These are phyloP conservation scores for Loxodonta africana DNA, from an alignment of 2,113 vertebrate species.

Conservation along the genomic window DNA sequence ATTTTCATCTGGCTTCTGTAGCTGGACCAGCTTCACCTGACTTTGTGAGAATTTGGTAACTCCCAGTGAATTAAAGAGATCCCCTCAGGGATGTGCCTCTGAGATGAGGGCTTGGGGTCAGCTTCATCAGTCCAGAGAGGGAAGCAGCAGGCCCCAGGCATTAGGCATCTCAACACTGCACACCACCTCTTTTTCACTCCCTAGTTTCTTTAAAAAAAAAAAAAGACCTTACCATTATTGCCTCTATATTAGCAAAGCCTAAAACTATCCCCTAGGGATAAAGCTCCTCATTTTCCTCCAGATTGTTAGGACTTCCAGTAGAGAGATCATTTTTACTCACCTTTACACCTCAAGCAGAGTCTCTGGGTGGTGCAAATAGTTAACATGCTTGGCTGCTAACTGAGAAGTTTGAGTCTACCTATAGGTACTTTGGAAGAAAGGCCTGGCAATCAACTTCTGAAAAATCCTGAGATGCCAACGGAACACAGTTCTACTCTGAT, in stretches of 20 bases:
- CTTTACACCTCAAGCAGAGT: background rate
- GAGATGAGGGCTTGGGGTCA: background rate
- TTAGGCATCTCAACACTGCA: background rate
- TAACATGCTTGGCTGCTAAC: background rate
- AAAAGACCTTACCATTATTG: constrained; percentile 37
- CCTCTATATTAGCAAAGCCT: constrained; percentile 5
- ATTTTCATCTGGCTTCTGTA: constrained; percentile 54
- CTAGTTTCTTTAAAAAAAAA: background rate
- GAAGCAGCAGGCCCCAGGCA: background rate
- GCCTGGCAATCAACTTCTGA: background rate
- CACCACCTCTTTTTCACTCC: accelerated
- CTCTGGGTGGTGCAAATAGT: background rate
- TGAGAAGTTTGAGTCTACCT: background rate
- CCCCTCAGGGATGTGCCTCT: constrained; percentile 18
- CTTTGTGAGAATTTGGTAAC: constrained; percentile 49
- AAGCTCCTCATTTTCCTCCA: background rate
- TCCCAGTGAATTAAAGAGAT: constrained; percentile 46
- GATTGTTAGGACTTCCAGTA: background rate
- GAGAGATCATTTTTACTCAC: background rate
- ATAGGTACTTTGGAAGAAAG: background rate
- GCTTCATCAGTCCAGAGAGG: background rate
- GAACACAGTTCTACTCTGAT: background rate
- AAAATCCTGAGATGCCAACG: background rate
- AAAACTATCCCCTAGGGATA: background rate
- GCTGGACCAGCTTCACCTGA: constrained; percentile 37